These are phyloP conservation scores for Eupithecia subumbrata DNA, from an alignment of 2,888 invertebrate species.

Conservation along the genomic window DNA sequence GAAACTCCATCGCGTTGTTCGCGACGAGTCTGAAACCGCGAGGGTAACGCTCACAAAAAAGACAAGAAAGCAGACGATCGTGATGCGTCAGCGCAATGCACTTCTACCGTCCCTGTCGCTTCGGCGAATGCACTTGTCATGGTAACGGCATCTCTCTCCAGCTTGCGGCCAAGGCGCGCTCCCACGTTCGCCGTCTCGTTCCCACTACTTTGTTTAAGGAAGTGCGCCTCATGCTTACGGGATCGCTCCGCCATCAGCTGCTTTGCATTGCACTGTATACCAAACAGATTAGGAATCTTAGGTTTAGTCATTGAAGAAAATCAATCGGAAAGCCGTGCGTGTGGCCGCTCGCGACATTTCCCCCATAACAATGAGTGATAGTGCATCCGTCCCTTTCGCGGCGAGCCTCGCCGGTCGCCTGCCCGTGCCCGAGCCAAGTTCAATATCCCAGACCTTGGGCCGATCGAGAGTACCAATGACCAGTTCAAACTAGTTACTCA, in stretches of 20 bases:
- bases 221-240: slow-evolving; percentile 70
- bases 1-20: slow-evolving; percentile 52
- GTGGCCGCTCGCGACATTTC: slow-evolving; percentile 74
- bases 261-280: slow-evolving; percentile 74
- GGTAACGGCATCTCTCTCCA: slow-evolving; percentile 52
- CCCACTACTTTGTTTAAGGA: slow-evolving; percentile 69
- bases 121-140: slow-evolving; percentile 64
- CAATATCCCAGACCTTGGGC: slow-evolving; percentile 83
- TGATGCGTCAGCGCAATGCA: slow-evolving; percentile 81
- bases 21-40: slow-evolving; percentile 72
- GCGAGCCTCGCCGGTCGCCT: slow-evolving; percentile 75
- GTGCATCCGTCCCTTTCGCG: slow-evolving; percentile 78
- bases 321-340: slow-evolving; percentile 64
- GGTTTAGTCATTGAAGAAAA: slow-evolving; percentile 67
- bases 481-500: slow-evolving; percentile 76
- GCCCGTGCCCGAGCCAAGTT: slow-evolving; percentile 78
- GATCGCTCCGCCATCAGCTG: slow-evolving; percentile 61
- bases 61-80: slow-evolving; percentile 71
- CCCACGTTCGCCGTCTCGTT: slow-evolving; percentile 47
- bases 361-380: slow-evolving; percentile 81
- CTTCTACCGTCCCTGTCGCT: slow-evolving; percentile 64
- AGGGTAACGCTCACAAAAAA: slow-evolving; percentile 68
- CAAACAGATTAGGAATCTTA: slow-evolving; percentile 68
- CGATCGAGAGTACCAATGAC: slow-evolving; percentile 72
- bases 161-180: slow-evolving; percentile 30